These are phyloP conservation scores for Protodeltote pygarga DNA, from an alignment of 2,888 invertebrate species.

Conservation along the genomic window DNA sequence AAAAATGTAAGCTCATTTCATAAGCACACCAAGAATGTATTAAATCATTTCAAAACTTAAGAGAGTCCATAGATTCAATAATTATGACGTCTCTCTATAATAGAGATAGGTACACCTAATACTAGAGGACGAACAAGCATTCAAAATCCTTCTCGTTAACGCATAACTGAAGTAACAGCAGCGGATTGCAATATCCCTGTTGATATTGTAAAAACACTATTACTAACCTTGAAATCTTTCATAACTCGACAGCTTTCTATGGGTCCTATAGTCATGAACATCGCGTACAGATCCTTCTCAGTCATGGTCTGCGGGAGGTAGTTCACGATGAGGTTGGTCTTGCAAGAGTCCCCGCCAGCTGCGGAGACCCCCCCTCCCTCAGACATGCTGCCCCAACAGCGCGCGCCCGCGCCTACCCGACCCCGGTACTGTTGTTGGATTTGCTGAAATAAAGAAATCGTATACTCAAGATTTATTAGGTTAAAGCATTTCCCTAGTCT, in stretches of 20 bases:
- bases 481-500: no score
- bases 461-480: no score
- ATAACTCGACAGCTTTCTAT: conserved; percentile 96
- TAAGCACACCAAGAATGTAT: no score
- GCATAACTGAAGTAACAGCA: no score
- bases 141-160: no score
- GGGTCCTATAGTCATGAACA: conserved; percentile 95
- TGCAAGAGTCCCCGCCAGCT: conserved; percentile 78
- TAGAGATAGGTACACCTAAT: no score
- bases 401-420: conserved; percentile 63
- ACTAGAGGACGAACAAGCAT: no score
- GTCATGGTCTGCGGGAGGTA: conserved; percentile 97
- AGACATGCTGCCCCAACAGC: conserved; percentile 83
- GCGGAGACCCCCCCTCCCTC: conserved; percentile 79
- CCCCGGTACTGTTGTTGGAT: conserved; percentile 81
- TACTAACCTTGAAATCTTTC: conserved; percentile 93
- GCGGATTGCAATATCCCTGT: no score
- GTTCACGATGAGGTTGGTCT: conserved; percentile 97
- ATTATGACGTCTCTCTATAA: no score
- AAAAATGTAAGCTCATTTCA: no score
- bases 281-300: conserved; percentile 95
- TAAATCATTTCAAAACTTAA: no score
- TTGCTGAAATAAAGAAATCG: conserved; percentile 68
- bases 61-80: no score
- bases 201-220: not conserved